Percentiles rank a stretch among this genome's conserved stretches.
These are phyloP conservation scores for Chauna torquata DNA, from an alignment of 2,113 vertebrate species.

Conservation along the genomic window DNA sequence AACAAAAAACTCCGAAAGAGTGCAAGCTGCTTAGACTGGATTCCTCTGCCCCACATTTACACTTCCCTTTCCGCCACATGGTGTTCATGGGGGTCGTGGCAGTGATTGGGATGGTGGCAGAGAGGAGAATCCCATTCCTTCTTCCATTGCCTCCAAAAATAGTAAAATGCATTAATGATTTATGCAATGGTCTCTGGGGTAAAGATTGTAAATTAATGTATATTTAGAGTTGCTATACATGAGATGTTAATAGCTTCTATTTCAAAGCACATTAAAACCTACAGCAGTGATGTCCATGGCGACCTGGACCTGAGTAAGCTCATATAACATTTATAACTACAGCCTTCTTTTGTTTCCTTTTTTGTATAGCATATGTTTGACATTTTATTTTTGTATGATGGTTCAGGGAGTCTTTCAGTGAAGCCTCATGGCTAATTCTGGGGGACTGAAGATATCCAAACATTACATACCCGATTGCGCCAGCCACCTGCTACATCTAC, in stretches of 20 bases:
- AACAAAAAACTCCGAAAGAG: background rate
- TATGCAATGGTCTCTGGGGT: background rate
- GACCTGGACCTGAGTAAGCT: slow-evolving; percentile 33
- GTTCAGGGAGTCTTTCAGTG: slow-evolving; percentile 8
- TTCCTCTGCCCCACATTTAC: background rate
- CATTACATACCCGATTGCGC: background rate
- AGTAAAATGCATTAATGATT: background rate
- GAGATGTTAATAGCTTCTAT: slow-evolving; percentile 60
- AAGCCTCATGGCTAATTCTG: slow-evolving; percentile 57
- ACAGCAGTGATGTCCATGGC: background rate
- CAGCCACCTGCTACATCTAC: slow-evolving; percentile 54
- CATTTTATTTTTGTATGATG: slow-evolving; percentile 64
- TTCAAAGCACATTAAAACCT: slow-evolving; percentile 62
- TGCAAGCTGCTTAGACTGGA: background rate
- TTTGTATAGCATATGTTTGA: slow-evolving; percentile 21
- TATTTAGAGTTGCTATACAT: slow-evolving; percentile 41
- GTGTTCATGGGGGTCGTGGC: background rate
- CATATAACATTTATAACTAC: slow-evolving; percentile 14
- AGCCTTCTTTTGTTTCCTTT: slow-evolving; percentile 61
- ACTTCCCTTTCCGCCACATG: background rate
- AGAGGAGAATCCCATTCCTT: background rate
- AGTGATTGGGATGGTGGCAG: background rate
- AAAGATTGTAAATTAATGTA: slow-evolving; percentile 29
- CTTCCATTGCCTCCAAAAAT: background rate
- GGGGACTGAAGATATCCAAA: slow-evolving; percentile 31